Evolutionary conservation across 2,888 invertebrate genomes (phyloP), one percentile per base, ranked within the genome.

Genomic region (Spisula solida): DNA sequence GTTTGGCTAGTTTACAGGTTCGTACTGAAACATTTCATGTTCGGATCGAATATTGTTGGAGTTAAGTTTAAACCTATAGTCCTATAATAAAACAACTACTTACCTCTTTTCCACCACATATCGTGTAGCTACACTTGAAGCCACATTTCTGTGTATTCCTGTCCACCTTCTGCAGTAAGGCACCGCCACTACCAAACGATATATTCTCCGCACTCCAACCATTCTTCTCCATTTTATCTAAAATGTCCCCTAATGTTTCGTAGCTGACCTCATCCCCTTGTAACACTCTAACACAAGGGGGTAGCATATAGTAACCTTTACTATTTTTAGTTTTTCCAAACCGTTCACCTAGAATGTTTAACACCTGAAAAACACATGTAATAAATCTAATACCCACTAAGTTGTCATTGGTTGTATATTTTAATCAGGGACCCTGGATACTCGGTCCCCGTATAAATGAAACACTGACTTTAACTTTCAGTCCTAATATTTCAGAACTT

Each of bases 101-200:
- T 20, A 97, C 97, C 95, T 95, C 95, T 93, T 96, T 95, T 41
- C 97, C 97, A 93, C 96, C 95, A 81, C 97, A 95, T 41, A 96
- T 94, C n/a, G 97, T 97, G 91, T 94, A 96, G 91, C 97, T 97
- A 94, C 97, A 97, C 93, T 97, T 97, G 94, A 95, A 97, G 56
- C 97, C 97, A 95, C 97, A 97, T 94, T 97, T 97, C 95, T 97
- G 97, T 25, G 97, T 97, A 94, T 97, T 97, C 14, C 97, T 93
- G 93, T 97, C 96, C 84, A 97, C 81, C 89, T 96, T 96, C 94
- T 97, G 97, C 29, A 97, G 94, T n/a, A 97, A 95, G 16, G 97
- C 97, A 20, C 97, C 97, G 70, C 97, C 97, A 92, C 97, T 96
- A 55, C 97, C 97, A 94, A 97, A 97, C 0, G 94, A 95, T 5